Evolutionary conservation across 2,888 invertebrate genomes (phyloP), one percentile per base, ranked within the genome.

Genomic region (Theretra japonica): DNA sequence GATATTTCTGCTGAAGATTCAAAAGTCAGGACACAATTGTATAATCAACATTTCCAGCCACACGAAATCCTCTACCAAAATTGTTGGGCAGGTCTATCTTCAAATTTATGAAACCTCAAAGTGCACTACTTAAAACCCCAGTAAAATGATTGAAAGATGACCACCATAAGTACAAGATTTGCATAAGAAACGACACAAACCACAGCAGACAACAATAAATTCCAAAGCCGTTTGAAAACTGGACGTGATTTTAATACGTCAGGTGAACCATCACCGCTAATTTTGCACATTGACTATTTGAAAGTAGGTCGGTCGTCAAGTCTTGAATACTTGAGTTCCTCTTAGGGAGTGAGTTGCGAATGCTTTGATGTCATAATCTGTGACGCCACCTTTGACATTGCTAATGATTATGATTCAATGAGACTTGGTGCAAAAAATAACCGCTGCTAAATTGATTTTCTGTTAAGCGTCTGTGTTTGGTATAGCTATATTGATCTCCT

Each of bases 231-330:
- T 58, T 23, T 25, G 4, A 6, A 17, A 53, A 62, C 33, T 62
- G 62, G 62, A 62, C 62, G 62, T 62, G 41, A 70, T 75, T 77
- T 74, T 73, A 70, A 75, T 77, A 74, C 53, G 6, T 53, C 53
- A 53, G n/a, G 53, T 53, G 19, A 74, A 65, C 73, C 70, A 74
- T 77, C 79, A 53, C 72, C 23, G 72, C 59, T 73, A 76, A 80
- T 79, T 78, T 77, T 74, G 68, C 74, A 74, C 77, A 74, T 76
- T 41, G 57, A 62, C 77, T 76, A 75, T 71, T 75, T 70, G 70
- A 58, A 81, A 81, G 73, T 81, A 33, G 81, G 79, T 75, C 81
- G 71, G 69, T 59, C 72, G 70, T 56, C 68, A 41, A 33, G 15
- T 1, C 41, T 41, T 53, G 53, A 53, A 53, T 53, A n/a, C 19